These are phyloP conservation scores for Drosophila fulvimacula DNA, from an alignment of 2,888 invertebrate species.

Conservation along the genomic window DNA sequence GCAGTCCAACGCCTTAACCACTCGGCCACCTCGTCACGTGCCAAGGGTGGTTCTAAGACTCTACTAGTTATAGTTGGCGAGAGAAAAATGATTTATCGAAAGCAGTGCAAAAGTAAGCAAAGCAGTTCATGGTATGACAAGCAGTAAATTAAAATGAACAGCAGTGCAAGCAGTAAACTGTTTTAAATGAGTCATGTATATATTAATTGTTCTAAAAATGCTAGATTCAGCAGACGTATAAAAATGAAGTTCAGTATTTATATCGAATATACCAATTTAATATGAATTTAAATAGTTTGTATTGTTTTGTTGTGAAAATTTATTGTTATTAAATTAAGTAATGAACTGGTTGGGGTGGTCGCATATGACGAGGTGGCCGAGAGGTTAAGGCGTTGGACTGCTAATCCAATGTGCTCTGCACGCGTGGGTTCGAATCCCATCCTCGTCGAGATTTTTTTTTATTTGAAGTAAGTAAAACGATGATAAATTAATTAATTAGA, in stretches of 20 bases:
- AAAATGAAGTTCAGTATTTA: not conserved
- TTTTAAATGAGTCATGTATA: no score
- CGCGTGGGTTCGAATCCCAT: slow-evolving; percentile 95
- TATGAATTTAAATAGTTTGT: not conserved
- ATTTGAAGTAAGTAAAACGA: not conserved
- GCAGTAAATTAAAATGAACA: not conserved
- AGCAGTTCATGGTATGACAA: slow-evolving; percentile 3
- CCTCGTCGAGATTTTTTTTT: slow-evolving; percentile 86
- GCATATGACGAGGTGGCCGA: slow-evolving; percentile 91
- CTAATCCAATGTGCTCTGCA: slow-evolving; percentile 94
- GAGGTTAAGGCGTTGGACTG: slow-evolving; percentile 94
- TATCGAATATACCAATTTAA: no score
- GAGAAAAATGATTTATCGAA: not conserved
- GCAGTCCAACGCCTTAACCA: slow-evolving; percentile 95
- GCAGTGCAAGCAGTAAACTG: not conserved
- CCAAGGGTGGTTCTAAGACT: slow-evolving; percentile 85
- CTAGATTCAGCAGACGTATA: not conserved
- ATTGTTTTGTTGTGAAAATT: not conserved
- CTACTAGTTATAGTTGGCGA: not conserved
- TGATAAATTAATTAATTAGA: not conserved
- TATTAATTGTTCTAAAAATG: not conserved
- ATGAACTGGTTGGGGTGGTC: slow-evolving; percentile 24
- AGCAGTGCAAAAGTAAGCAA: not conserved
- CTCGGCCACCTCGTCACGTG: slow-evolving; percentile 95
- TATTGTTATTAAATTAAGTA: not conserved